Conservation (phyloP, 2,888 invertebrate genomes). For the Lymantria dispar region DNA sequence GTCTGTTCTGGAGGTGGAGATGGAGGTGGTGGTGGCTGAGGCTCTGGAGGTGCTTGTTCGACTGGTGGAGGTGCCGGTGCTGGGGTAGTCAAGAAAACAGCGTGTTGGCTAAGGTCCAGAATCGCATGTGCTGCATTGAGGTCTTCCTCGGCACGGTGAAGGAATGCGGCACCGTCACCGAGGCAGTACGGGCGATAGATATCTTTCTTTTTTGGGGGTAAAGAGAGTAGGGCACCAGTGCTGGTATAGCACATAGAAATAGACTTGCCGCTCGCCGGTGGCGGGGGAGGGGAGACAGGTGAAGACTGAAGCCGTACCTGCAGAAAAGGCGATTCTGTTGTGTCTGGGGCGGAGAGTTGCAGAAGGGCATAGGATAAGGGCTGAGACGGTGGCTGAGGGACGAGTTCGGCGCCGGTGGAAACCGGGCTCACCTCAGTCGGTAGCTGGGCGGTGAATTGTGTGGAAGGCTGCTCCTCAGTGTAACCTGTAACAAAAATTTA, state of each 20-base stretch:
- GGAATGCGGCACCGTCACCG: constrained; percentile 84
- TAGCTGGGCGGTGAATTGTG: constrained; percentile 89
- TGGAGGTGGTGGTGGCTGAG: constrained; percentile 41
- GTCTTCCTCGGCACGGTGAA: constrained; percentile 88
- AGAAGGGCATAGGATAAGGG: constrained; percentile 77
- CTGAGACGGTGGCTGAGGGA: constrained; percentile 65
- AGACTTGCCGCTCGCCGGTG: constrained; percentile 85
- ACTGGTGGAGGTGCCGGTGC: constrained; percentile 29
- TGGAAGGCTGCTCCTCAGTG: constrained; percentile 89
- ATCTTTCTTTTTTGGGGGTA: constrained; percentile 95
- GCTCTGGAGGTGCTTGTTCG: constrained; percentile 43
- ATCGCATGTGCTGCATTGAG: constrained; percentile 94
- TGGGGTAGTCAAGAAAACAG: constrained; percentile 86
- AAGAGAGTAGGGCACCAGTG: constrained; percentile 90
- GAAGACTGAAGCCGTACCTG: constrained; percentile 76
- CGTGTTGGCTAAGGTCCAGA: constrained; percentile 93
- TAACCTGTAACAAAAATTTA: constrained; percentile 83
- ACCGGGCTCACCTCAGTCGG: constrained; percentile 87
- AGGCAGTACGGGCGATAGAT: constrained; percentile 94
- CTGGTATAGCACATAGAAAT: constrained; percentile 93
- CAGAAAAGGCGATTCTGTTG: constrained; percentile 66
- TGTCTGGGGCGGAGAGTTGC: constrained; percentile 70
- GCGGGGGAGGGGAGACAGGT: constrained; percentile 76
- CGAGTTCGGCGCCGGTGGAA: constrained; percentile 55
- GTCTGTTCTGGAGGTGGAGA: constrained; percentile 58